Conservation (phyloP, 2,797 vertebrate genomes). For the Enteromius viviparus region DNA sequence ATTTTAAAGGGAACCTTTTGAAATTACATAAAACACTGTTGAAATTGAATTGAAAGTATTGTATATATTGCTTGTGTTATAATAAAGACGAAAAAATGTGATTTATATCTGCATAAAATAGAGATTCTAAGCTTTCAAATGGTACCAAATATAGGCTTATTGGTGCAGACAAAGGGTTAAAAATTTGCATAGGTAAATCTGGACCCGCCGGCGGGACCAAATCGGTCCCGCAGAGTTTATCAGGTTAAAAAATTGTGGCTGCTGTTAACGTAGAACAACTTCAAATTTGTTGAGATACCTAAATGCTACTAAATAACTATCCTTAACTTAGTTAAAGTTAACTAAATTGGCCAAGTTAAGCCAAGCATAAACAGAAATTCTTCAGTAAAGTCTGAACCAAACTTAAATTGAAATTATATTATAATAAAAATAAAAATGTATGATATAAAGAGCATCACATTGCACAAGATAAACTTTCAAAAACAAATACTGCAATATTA, state of each 20-base stretch:
- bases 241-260: neutral
- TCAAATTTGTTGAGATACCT: neutral
- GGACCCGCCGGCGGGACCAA: too few species aligned
- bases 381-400: neutral
- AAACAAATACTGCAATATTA: neutral
- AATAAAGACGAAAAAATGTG: too few species aligned
- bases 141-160: too few species aligned
- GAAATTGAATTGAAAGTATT: too few species aligned
- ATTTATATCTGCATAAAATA: too few species aligned
- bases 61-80: too few species aligned
- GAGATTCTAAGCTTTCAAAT: too few species aligned
- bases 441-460: neutral
- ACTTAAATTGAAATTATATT: neutral
- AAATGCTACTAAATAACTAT: neutral
- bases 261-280: neutral
- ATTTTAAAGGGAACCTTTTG: too few species aligned
- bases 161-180: too few species aligned
- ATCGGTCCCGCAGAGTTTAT: too few species aligned
- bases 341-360: neutral
- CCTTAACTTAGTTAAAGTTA: neutral
- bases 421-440: neutral
- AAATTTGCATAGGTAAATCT: too few species aligned
- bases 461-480: neutral
- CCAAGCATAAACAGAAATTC: neutral
- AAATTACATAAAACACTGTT: too few species aligned